Percentiles rank a stretch among this genome's conserved stretches.
These are phyloP conservation scores for Sarcophaga bullata DNA, from an alignment of 1,140 invertebrate genomes.

Conservation along the genomic window DNA sequence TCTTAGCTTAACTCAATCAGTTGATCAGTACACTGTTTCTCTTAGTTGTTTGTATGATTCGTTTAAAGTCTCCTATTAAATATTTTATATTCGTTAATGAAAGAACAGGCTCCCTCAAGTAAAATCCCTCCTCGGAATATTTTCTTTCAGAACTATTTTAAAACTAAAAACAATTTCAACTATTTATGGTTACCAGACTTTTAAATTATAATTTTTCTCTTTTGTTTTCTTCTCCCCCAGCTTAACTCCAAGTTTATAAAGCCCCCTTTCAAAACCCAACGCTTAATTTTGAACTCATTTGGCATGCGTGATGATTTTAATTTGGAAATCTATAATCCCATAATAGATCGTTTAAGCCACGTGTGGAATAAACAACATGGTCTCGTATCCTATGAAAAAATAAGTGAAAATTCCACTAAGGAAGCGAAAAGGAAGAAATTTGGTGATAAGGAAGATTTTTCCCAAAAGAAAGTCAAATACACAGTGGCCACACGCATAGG, in stretches of 20 bases:
- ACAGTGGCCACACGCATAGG: constrained; percentile 59
- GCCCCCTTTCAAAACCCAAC: constrained; percentile 57
- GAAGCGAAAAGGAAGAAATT: constrained; percentile 48
- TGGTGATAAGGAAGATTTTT: constrained; percentile 55
- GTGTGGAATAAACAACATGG: constrained; percentile 59
- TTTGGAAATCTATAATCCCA: constrained; percentile 75
- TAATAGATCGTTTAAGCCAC: constrained; percentile 54
- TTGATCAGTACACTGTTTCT: too few species aligned
- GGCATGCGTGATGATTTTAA: constrained; percentile 79
- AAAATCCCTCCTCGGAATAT: neutral
- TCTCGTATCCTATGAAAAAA: constrained; percentile 50
- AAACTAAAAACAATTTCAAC: too few species aligned
- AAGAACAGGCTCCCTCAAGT: too few species aligned
- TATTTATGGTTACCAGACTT: too few species aligned
- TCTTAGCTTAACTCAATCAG: too few species aligned
- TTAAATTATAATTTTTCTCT: neutral
- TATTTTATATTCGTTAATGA: too few species aligned
- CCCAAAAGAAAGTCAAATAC: constrained; percentile 51
- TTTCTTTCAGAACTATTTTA: too few species aligned
- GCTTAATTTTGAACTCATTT: constrained; percentile 78
- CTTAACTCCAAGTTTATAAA: constrained; percentile 50
- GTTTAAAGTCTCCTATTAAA: too few species aligned
- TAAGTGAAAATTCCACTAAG: constrained; percentile 53
- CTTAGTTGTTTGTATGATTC: too few species aligned
- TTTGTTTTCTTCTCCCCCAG: constrained; percentile 42